Conservation (phyloP, 2,888 invertebrate species). For the Melieria crassipennis region DNA sequence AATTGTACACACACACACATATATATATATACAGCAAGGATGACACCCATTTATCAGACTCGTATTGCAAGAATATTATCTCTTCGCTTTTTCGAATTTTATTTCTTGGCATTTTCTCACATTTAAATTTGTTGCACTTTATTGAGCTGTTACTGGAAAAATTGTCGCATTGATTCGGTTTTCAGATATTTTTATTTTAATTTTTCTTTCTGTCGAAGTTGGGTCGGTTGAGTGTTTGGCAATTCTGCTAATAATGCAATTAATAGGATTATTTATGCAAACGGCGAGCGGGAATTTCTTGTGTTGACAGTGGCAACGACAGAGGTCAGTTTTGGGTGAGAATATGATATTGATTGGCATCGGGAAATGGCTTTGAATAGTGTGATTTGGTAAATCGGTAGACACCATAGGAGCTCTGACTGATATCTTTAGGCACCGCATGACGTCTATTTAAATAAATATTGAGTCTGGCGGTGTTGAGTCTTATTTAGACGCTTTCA, state of each 20-base stretch:
- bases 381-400: no score
- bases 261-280: slow-evolving; percentile 58
- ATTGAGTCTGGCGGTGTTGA: no score
- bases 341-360: no score
- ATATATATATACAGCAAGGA: no score
- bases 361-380: no score
- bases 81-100: neutral
- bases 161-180: slow-evolving; percentile 30
- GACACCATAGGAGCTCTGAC: no score
- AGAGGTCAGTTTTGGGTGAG: slow-evolving; percentile 10
- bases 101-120: slow-evolving; percentile 46
- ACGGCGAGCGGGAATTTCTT: slow-evolving; percentile 35
- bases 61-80: slow-evolving; percentile 32
- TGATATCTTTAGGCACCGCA: no score
- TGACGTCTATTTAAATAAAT: no score
- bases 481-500: no score
- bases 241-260: slow-evolving; percentile 55
- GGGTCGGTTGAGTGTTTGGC: slow-evolving; percentile 27
- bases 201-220: slow-evolving; percentile 28
- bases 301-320: slow-evolving; percentile 51
- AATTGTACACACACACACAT: no score
- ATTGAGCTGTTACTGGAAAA: slow-evolving; percentile 48
- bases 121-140: slow-evolving; percentile 40
- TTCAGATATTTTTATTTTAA: slow-evolving; percentile 12
- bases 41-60: slow-evolving; percentile 5